Evolutionary conservation across 2,113 vertebrate genomes (phyloP).

Genomic region (Perccottus glenii): DNA sequence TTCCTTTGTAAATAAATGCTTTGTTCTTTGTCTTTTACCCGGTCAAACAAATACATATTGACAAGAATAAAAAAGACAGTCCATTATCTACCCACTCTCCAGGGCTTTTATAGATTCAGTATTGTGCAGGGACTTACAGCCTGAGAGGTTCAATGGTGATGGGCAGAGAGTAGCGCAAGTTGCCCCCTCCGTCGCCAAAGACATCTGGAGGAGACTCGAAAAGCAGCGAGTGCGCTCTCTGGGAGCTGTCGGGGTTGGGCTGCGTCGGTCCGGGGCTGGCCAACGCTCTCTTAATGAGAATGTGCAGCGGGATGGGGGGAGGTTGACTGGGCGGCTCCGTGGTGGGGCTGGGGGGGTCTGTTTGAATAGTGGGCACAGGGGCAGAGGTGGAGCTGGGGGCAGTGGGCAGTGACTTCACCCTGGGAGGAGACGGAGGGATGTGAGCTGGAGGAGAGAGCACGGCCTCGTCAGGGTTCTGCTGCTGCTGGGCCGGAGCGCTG

Average conservation of each 20-base stretch:
- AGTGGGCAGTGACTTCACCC: constrained; percentile 17
- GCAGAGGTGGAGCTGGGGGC: constrained; percentile 21
- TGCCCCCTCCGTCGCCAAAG: constrained; percentile 52
- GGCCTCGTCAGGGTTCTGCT: not conserved
- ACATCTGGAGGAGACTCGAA: constrained; percentile 82
- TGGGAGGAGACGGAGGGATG: constrained; percentile 74
- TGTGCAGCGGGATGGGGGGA: constrained; percentile 84
- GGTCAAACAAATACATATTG: too few relatives aligned
- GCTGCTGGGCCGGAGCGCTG: not conserved
- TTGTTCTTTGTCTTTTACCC: not conserved
- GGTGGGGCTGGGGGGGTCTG: constrained; percentile 61
- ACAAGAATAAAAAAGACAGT: too few relatives aligned
- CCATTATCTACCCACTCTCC: too few relatives aligned
- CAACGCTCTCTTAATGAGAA: constrained; percentile 92
- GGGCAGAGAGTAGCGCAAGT: constrained; percentile 83
- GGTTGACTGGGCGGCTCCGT: constrained; percentile 77
- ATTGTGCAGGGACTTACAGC: constrained; percentile 85
- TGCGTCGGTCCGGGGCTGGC: constrained; percentile 80
- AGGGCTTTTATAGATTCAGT: too few relatives aligned
- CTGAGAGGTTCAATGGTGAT: constrained; percentile 93
- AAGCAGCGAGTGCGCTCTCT: constrained; percentile 89
- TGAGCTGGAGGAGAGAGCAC: constrained; percentile 61
- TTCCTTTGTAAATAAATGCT: not conserved
- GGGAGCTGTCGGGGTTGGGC: constrained; percentile 79
- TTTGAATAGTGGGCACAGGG: constrained; percentile 65